Evolutionary conservation across 2,888 invertebrate species (phyloP).

Genomic region (Eristalis tenax): DNA sequence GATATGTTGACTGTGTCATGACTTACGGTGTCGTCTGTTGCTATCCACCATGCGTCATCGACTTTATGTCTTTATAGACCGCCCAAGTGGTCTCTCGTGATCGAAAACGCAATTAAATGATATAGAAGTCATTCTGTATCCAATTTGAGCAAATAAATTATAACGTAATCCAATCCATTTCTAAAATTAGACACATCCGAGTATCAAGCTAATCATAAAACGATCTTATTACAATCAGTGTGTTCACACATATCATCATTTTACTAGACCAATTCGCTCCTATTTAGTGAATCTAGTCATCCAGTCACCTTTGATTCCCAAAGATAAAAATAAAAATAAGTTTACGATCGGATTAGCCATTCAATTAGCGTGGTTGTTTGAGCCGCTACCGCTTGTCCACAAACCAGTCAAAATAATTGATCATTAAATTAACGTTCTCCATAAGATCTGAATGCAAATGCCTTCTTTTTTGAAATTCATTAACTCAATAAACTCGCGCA

Average conservation of each 20-base stretch:
- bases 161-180: neutral
- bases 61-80: neutral
- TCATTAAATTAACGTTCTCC: neutral
- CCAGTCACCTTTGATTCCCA: neutral
- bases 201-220: neutral
- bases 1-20: neutral
- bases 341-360: neutral
- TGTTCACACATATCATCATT: neutral
- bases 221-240: neutral
- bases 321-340: neutral
- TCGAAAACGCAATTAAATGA: neutral
- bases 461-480: neutral
- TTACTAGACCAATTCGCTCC: neutral
- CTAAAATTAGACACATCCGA: neutral
- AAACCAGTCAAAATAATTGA: neutral
- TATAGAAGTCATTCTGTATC: neutral
- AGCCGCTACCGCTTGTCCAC: neutral
- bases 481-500: neutral
- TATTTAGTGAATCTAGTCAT: neutral
- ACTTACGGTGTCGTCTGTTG: neutral
- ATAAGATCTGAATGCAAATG: neutral
- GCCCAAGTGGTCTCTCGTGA: neutral
- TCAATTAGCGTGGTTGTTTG: neutral
- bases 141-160: neutral
- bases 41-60: neutral